A percentile compares a stretch with the other conserved stretches of the same genome.
Evolutionary conservation across 2,113 vertebrate genomes (phyloP).

Genomic region (Mixornis gularis): DNA sequence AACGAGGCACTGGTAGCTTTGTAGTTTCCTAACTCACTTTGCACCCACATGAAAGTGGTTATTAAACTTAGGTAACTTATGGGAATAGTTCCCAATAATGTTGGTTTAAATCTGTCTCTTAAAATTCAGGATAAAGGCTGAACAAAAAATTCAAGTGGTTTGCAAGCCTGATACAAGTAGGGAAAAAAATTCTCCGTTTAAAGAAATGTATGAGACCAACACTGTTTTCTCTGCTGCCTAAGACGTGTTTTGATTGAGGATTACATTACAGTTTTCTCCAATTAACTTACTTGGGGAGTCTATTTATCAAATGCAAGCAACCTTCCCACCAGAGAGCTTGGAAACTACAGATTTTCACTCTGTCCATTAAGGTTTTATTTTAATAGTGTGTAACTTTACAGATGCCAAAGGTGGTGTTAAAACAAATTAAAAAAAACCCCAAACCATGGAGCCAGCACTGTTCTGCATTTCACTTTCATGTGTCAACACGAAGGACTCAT

Average conservation of each 20-base stretch:
- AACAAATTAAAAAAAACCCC: background rate
- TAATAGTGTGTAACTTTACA: constrained; percentile 16
- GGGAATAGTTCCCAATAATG: background rate
- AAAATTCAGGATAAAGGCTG: background rate
- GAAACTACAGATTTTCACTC: constrained; percentile 55
- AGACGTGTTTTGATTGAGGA: constrained; percentile 18
- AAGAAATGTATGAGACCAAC: background rate
- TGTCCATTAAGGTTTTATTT: constrained; percentile 60
- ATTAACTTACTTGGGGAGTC: constrained; percentile 20
- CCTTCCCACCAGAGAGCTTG: constrained; percentile 54
- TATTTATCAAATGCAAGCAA: constrained; percentile 29
- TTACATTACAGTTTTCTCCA: constrained; percentile 29
- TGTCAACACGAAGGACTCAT: constrained; percentile 12
- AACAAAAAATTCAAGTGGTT: background rate
- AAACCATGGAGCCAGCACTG: background rate
- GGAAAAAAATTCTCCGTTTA: background rate
- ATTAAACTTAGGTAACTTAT: background rate
- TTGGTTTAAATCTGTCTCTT: background rate
- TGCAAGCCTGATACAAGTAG: background rate
- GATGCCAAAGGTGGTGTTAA: constrained; percentile 43
- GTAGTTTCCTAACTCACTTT: background rate
- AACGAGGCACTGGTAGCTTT: background rate
- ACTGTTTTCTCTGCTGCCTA: background rate
- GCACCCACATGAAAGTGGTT: background rate
- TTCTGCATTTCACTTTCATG: constrained; percentile 1